Conservation (phyloP, 2,113 vertebrate genomes). For the Pao palembangensis region DNA sequence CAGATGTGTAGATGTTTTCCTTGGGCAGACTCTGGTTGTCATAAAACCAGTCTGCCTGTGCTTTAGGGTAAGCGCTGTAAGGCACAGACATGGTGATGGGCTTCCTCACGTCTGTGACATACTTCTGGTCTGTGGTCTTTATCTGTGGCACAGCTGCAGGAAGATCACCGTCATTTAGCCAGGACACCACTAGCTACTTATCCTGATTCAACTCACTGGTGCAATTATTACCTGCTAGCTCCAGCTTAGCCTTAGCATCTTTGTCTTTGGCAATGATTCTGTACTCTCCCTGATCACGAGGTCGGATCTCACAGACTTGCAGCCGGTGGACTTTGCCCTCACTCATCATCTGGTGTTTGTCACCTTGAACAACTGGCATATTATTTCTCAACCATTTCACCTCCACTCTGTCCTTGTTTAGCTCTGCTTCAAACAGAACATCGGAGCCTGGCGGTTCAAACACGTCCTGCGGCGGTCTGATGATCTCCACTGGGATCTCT, state of each 20-base stretch:
- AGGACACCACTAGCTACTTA: not conserved
- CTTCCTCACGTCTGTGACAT: conserved; percentile 90
- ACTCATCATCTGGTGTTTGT: conserved; percentile 99
- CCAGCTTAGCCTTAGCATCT: conserved; percentile 94
- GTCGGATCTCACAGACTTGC: conserved; percentile 91
- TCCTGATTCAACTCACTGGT: not conserved
- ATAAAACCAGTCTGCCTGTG: conserved; percentile 91
- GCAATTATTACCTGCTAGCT: conserved; percentile 86
- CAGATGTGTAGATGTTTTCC: conserved; percentile 83
- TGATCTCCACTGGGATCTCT: conserved; percentile 96
- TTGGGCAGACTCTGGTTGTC: conserved; percentile 78
- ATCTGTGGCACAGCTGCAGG: conserved; percentile 86
- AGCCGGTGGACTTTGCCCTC: conserved; percentile 94
- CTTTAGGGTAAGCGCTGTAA: conserved; percentile 91
- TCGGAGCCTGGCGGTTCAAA: conserved; percentile 90
- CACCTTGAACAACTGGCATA: conserved; percentile 93
- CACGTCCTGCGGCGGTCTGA: conserved; percentile 88
- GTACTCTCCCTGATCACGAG: conserved; percentile 96
- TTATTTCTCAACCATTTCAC: conserved; percentile 98
- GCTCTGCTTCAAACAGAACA: conserved; percentile 87
- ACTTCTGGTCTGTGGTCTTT: conserved; percentile 89
- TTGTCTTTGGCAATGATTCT: conserved; percentile 94
- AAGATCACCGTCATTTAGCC: not conserved
- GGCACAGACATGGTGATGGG: conserved; percentile 89
- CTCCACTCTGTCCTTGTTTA: conserved; percentile 96